These are phyloP conservation scores for Mionectes macconnelli DNA, from an alignment of 2,113 vertebrate species.

Conservation along the genomic window DNA sequence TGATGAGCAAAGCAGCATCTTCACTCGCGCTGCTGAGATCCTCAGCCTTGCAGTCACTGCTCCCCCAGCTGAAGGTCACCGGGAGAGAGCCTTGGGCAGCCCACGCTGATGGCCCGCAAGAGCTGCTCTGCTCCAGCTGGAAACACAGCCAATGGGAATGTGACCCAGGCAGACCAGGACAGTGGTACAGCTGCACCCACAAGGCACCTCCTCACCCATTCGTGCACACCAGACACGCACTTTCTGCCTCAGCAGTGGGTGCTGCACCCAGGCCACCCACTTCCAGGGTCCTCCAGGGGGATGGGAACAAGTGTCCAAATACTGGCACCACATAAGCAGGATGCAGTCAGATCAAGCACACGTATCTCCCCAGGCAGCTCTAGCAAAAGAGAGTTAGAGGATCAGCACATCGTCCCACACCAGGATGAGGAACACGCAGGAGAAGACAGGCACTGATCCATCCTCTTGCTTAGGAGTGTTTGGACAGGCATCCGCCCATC, in stretches of 20 bases:
- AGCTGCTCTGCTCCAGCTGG: neutral
- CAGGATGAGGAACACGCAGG: rapidly evolving
- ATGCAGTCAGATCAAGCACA: rapidly evolving
- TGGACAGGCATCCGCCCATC: neutral
- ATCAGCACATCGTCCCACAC: neutral
- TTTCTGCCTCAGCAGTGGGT: neutral
- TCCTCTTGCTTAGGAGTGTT: neutral
- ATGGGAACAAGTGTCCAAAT: neutral
- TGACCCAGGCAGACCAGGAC: neutral
- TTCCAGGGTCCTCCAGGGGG: neutral
- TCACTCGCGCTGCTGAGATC: neutral
- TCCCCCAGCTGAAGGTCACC: neutral
- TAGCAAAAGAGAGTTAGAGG: neutral
- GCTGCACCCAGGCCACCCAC: neutral
- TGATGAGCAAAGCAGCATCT: neutral
- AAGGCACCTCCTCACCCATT: neutral
- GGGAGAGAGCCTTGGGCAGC: neutral
- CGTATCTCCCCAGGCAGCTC: neutral
- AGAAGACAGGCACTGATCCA: neutral
- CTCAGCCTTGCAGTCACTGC: rapidly evolving
- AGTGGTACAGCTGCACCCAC: neutral
- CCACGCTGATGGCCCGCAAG: rapidly evolving
- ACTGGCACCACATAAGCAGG: neutral
- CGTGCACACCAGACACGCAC: neutral
- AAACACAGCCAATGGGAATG: neutral